A percentile compares a stretch with the other conserved stretches of the same genome.
Evolutionary conservation across 2,113 vertebrate genomes (phyloP).

Genomic region (chimpanzee (Pan troglodytes)): NHGRI_mPanTro3-v2.1_pri NC_072420.2:43876501-43877000

Average conservation of each 20-base stretch:
- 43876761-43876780: rapidly evolving
- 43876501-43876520: background rate
- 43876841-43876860: background rate
- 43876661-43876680: no score
- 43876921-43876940: rapidly evolving
- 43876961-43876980: rapidly evolving
- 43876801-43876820: rapidly evolving
- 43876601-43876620: no score
- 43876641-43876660: rapidly evolving
- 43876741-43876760: rapidly evolving
- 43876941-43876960: background rate
- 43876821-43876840: background rate
- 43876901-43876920: rapidly evolving
- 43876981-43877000: background rate
- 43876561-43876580: background rate
- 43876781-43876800: background rate
- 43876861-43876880: no score
- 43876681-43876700: no score
- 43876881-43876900: background rate
- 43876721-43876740: rapidly evolving
- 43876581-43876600: rapidly evolving
- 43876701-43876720: background rate
- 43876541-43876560: background rate
- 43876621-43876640: background rate
- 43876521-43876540: background rate